Evolutionary conservation across 2,797 vertebrate species (phyloP).

Genomic region (Tauraco hartlaubi): DNA sequence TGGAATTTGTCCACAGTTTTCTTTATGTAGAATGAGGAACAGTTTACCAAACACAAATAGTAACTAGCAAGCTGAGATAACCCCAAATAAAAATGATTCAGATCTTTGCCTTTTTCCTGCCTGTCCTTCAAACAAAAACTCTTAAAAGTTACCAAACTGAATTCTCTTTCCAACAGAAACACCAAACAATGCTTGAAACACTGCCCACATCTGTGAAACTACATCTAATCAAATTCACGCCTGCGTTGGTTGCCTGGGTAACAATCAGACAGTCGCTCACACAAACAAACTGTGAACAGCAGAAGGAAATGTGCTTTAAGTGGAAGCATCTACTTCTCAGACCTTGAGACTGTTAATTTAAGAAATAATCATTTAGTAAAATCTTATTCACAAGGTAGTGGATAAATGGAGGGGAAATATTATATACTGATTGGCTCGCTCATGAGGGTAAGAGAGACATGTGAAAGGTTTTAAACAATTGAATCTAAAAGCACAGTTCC

Average conservation of each 20-base stretch:
- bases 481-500: constrained; percentile 2
- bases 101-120: background rate
- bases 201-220: constrained; percentile 34
- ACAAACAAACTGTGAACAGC: constrained; percentile 39
- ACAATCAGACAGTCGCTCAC: constrained; percentile 45
- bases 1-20: background rate
- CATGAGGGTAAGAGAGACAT: background rate
- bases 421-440: background rate
- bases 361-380: background rate
- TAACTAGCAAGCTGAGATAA: background rate
- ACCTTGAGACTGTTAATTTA: background rate
- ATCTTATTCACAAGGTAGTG: background rate
- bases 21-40: background rate
- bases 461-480: background rate
- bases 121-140: background rate
- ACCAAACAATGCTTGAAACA: constrained; percentile 27
- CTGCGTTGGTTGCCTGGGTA: constrained; percentile 26
- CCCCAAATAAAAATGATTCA: background rate
- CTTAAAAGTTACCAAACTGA: constrained; percentile 16
- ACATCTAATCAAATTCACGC: constrained; percentile 39
- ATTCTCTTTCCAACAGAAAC: background rate
- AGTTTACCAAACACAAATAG: background rate
- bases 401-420: background rate
- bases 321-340: background rate
- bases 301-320: constrained; percentile 20